phyloP scores from a whole-genome alignment of 2,113 vertebrate genomes.

The Hemiscyllium ocellatum region DNA sequence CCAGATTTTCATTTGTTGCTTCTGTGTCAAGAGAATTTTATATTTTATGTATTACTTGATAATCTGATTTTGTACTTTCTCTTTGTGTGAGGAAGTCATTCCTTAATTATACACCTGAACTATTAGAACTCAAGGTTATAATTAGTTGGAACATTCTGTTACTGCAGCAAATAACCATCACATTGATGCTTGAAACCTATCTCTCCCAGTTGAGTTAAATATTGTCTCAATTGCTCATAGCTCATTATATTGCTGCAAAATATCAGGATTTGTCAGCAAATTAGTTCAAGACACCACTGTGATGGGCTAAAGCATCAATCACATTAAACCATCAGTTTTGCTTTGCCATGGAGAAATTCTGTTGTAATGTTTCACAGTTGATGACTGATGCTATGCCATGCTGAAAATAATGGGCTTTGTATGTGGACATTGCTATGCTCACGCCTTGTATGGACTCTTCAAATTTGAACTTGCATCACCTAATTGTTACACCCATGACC shows the following conservation, averaged over 20 bases:
- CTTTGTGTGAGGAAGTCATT: background rate
- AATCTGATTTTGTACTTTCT: background rate
- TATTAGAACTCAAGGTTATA: background rate
- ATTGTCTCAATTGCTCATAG: background rate
- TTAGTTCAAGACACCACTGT: background rate
- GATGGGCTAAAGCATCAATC: background rate
- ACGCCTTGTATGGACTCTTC: too few relatives aligned
- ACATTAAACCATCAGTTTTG: background rate
- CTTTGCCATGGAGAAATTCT: background rate
- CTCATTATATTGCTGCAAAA: background rate
- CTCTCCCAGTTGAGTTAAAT: background rate
- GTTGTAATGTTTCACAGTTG: background rate
- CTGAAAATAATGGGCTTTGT: background rate
- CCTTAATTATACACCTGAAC: background rate
- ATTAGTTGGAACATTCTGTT: background rate
- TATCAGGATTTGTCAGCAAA: background rate
- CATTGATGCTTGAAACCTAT: background rate
- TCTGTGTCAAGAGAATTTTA: background rate
- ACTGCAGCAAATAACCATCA: background rate
- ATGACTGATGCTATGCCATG: background rate
- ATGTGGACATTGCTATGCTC: background rate
- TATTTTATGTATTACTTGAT: background rate
- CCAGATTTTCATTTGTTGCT: background rate
- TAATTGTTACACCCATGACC: too few relatives aligned
- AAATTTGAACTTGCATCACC: too few relatives aligned